A percentile compares a stretch with the other conserved stretches of the same genome.
These are phyloP conservation scores for Lagopus leucura DNA, from an alignment of 2,113 vertebrate genomes.

Conservation along the genomic window DNA sequence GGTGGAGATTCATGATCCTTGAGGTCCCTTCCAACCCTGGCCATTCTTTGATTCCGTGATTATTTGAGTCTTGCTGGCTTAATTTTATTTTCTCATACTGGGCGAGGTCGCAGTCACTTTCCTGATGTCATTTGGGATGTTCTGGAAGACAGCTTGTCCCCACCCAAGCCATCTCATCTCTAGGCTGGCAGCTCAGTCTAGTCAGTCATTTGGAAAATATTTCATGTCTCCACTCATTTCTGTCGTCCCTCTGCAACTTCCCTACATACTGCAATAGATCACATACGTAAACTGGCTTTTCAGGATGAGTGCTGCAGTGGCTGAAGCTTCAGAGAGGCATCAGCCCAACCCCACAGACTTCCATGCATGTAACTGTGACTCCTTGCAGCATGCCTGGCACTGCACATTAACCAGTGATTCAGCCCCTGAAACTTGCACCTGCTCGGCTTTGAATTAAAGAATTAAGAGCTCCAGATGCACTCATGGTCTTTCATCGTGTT, in stretches of 20 bases:
- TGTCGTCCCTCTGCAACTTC: background rate
- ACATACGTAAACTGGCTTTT: background rate
- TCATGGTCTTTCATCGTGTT: background rate
- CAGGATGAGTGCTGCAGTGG: background rate
- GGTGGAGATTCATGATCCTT: too few species aligned
- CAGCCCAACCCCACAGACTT: background rate
- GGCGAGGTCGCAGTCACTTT: background rate
- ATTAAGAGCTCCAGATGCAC: background rate
- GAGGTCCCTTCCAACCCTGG: too few species aligned
- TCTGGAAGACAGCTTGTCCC: background rate
- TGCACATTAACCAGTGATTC: background rate
- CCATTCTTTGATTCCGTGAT: too few species aligned
- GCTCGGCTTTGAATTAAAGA: background rate
- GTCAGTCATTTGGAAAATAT: background rate
- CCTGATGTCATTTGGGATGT: background rate
- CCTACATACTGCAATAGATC: background rate
- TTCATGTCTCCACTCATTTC: background rate
- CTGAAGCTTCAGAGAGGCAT: background rate
- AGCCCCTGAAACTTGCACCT: background rate
- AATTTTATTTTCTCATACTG: background rate
- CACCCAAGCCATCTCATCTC: background rate
- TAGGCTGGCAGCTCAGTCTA: background rate
- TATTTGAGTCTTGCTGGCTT: background rate
- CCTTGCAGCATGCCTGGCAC: background rate
- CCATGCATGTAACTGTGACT: rapidly evolving